A percentile compares a stretch with the other conserved stretches of the same genome.
phyloP scores from a whole-genome alignment of 2,113 vertebrate species.

The Protobothrops mucrosquamatus region DNA sequence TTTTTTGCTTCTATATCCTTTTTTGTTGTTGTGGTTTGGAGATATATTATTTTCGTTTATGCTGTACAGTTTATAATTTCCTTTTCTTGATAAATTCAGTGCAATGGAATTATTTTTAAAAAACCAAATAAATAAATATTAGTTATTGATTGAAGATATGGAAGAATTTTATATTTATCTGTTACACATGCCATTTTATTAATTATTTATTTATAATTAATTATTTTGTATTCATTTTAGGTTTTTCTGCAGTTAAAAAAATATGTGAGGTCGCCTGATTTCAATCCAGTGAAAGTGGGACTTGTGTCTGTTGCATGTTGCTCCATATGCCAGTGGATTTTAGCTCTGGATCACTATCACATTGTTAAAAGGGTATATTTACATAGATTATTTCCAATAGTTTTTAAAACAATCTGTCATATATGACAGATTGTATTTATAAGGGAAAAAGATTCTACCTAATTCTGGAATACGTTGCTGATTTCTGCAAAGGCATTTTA shows the following conservation, averaged over 20 bases:
- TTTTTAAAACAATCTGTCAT: not conserved
- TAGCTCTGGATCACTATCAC: constrained; percentile 66
- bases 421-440: not conserved
- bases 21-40: not conserved
- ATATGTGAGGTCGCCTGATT: constrained; percentile 58
- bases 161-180: not conserved
- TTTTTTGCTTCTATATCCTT: not conserved
- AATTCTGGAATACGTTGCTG: not conserved
- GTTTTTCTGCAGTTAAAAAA: constrained; percentile 60
- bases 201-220: not conserved
- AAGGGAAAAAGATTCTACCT: not conserved
- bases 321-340: constrained; percentile 71
- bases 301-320: constrained; percentile 65
- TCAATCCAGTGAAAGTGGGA: constrained; percentile 66
- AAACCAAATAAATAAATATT: not conserved
- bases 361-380: constrained; percentile 62
- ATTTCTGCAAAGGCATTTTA: not conserved
- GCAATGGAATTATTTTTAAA: not conserved
- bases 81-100: not conserved
- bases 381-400: not conserved
- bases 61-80: not conserved
- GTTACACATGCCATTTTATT: not conserved
- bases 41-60: not conserved
- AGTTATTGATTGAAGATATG: not conserved
- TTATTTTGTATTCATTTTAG: constrained; percentile 46